These are phyloP conservation scores for Isichthys henryi DNA, from an alignment of 2,113 vertebrate species.

Conservation along the genomic window DNA sequence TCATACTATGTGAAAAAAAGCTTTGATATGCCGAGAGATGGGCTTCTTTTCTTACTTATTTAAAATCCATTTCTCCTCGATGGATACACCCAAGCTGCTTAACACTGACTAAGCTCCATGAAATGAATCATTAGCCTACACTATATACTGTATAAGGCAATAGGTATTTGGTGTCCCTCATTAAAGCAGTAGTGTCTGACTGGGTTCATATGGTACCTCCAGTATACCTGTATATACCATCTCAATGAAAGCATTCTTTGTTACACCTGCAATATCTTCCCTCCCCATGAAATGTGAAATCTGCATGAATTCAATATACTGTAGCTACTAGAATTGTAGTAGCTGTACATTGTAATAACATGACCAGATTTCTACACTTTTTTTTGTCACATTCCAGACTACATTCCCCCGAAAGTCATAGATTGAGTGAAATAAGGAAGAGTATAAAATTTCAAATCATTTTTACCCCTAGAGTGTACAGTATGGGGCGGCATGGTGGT, in stretches of 20 bases:
- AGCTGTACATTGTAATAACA: neutral
- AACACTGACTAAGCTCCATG: neutral
- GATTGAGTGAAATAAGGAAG: neutral
- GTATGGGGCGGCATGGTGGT: too few species aligned
- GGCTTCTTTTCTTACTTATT: conserved; percentile 9
- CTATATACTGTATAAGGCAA: neutral
- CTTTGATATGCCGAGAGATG: neutral
- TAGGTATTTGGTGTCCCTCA: neutral
- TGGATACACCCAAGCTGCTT: conserved; percentile 11
- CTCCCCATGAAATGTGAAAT: neutral
- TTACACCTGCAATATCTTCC: neutral
- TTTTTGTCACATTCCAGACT: neutral
- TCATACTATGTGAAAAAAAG: neutral
- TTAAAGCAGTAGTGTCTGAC: neutral
- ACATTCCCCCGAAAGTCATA: neutral
- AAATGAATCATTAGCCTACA: neutral
- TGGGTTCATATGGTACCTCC: neutral
- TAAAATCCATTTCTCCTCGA: conserved; percentile 13
- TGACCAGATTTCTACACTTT: neutral
- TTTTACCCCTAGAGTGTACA: neutral
- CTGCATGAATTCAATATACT: neutral
- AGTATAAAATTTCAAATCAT: neutral
- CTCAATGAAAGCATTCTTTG: neutral
- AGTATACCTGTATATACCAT: neutral
- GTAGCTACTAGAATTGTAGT: neutral